phyloP scores from a whole-genome alignment of 1,140 invertebrate genomes.

The Ridgeia piscesae region DNA sequence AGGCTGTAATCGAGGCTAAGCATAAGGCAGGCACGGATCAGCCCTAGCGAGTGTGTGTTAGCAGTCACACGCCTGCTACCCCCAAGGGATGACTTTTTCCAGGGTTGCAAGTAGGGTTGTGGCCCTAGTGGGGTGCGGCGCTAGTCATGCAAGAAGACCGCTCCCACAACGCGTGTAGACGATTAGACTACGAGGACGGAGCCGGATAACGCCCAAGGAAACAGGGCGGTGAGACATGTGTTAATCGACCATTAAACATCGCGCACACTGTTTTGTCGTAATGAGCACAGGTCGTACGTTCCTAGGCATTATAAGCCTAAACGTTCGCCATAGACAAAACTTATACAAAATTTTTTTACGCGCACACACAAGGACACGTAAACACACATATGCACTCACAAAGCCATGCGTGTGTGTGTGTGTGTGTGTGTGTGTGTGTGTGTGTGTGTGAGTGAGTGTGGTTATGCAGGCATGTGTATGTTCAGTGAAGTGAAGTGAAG shows the following conservation, averaged over 20 bases:
- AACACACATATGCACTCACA: not conserved
- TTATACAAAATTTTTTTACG: too few relatives aligned
- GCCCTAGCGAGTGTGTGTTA: not conserved
- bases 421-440: too few relatives aligned
- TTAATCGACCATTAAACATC: not conserved
- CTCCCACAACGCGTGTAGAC: not conserved
- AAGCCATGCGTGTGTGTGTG: not conserved
- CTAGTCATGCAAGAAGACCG: not conserved
- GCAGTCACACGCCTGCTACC: not conserved
- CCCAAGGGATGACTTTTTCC: not conserved
- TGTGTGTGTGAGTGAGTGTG: too few relatives aligned
- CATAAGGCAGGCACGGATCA: too few relatives aligned
- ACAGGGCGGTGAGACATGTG: not conserved
- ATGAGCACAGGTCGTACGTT: not conserved
- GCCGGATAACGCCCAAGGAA: not conserved
- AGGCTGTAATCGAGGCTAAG: too few relatives aligned
- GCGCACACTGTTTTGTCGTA: not conserved
- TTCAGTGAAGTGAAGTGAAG: too few relatives aligned
- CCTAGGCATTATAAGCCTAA: not conserved
- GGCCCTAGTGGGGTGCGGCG: too few relatives aligned
- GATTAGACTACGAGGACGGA: not conserved
- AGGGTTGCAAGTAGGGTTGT: not conserved
- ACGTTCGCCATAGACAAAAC: too few relatives aligned
- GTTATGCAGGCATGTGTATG: too few relatives aligned
- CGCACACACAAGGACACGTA: too few relatives aligned